These are phyloP conservation scores for Erpetoichthys calabaricus DNA, from an alignment of 2,797 vertebrate genomes.

Conservation along the genomic window DNA sequence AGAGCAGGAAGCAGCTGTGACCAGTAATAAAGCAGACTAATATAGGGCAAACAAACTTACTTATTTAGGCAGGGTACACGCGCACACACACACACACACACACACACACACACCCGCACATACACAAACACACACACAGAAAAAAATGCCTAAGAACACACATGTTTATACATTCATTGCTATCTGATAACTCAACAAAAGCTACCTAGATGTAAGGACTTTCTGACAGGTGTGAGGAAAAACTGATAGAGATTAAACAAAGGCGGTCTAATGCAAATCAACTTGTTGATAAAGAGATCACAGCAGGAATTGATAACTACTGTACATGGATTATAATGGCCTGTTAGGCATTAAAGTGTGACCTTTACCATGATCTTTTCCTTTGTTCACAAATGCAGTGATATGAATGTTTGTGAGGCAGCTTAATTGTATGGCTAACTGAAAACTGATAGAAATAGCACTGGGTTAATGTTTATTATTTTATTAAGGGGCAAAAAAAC, in stretches of 20 bases:
- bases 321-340: conserved; percentile 65
- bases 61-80: too few species aligned
- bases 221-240: conserved; percentile 76
- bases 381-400: neutral
- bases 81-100: too few species aligned
- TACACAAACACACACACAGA: too few species aligned
- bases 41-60: too few species aligned
- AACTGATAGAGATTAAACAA: conserved; percentile 74
- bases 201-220: conserved; percentile 64
- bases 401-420: too few species aligned
- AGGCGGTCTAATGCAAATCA: conserved; percentile 75
- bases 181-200: conserved; percentile 64
- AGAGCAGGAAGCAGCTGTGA: conserved; percentile 67
- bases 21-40: conserved; percentile 31
- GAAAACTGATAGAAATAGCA: too few species aligned
- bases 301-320: conserved; percentile 69
- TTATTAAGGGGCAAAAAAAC: too few species aligned
- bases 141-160: conserved; percentile 3
- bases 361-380: conserved; percentile 60
- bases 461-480: too few species aligned
- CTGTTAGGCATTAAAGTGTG: conserved; percentile 65
- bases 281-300: conserved; percentile 65
- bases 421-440: too few species aligned
- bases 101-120: too few species aligned
- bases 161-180: conserved; percentile 56